Evolutionary conservation across 2,113 vertebrate genomes (phyloP).

Genomic region (Triplophysa tibetana): DNA sequence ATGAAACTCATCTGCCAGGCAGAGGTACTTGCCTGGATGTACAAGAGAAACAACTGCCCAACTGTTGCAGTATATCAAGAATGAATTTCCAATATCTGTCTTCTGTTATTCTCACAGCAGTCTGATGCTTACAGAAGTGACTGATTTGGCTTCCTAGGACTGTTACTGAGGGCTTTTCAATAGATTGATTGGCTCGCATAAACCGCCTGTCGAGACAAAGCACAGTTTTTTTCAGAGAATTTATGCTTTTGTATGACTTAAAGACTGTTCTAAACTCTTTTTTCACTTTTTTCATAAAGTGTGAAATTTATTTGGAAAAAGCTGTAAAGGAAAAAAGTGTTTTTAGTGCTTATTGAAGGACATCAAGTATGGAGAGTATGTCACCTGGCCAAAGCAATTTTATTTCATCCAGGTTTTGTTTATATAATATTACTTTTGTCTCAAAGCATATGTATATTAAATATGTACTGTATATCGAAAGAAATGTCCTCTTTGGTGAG

Average conservation of each 20-base stretch:
- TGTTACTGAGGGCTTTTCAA: conserved; percentile 63
- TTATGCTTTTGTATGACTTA: conserved; percentile 53
- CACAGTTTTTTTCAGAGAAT: conserved; percentile 66
- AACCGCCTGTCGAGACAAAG: conserved; percentile 69
- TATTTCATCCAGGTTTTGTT: conserved; percentile 54
- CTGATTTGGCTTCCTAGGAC: conserved; percentile 59
- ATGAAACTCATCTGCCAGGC: not conserved
- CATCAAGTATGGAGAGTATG: conserved; percentile 62
- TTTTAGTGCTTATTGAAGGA: conserved; percentile 60
- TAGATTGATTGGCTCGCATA: conserved; percentile 36
- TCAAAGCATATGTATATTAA: not conserved
- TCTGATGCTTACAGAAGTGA: conserved; percentile 67
- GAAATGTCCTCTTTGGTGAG: conserved; percentile 31
- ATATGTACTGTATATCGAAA: conserved; percentile 17
- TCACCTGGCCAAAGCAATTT: conserved; percentile 77
- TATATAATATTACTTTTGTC: conserved; percentile 31
- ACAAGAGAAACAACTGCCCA: not conserved
- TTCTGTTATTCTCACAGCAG: conserved; percentile 7
- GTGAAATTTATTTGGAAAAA: conserved; percentile 51
- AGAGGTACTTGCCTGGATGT: not conserved
- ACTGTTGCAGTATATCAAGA: conserved; percentile 3
- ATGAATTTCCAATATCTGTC: not conserved
- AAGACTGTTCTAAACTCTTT: conserved; percentile 49
- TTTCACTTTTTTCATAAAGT: conserved; percentile 58
- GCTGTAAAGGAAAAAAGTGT: conserved; percentile 21